Evolutionary conservation across 1,140 invertebrate genomes (phyloP).

Genomic region (Drosophila bocki): DNA sequence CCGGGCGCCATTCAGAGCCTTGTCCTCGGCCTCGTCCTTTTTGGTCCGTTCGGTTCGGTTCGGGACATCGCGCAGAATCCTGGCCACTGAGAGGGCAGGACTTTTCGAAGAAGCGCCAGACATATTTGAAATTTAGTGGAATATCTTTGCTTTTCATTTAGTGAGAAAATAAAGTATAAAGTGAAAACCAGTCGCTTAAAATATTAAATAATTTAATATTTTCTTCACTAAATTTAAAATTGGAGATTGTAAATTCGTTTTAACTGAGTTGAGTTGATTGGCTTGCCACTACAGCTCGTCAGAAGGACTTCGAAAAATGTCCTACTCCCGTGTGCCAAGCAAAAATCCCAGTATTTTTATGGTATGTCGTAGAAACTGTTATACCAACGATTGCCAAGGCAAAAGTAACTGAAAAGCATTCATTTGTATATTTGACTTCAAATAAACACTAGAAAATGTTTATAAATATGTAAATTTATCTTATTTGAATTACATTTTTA

Average conservation of each 20-base stretch:
- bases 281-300: fast-evolving
- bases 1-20: slow-evolving; percentile 49
- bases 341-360: slow-evolving; percentile 73
- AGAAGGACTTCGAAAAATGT: slow-evolving; percentile 27
- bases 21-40: slow-evolving; percentile 35
- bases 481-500: too few species aligned
- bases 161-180: background rate
- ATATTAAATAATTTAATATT: background rate
- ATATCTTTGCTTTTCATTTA: background rate
- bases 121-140: slow-evolving; percentile 51
- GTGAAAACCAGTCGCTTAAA: too few species aligned
- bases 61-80: slow-evolving; percentile 68
- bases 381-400: slow-evolving; percentile 26
- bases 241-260: background rate
- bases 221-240: background rate
- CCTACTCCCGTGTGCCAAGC: background rate
- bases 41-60: slow-evolving; percentile 41
- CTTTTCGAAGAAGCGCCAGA: slow-evolving; percentile 18
- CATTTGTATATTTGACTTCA: too few species aligned
- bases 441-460: too few species aligned
- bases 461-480: background rate
- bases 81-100: slow-evolving; percentile 21
- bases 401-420: background rate
- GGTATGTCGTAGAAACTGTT: slow-evolving; percentile 43
- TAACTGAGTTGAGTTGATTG: background rate